Evolutionary conservation across 2,113 vertebrate genomes (phyloP), one percentile per base, ranked within the genome.

Genomic region (Lepisosteus osseus): DNA sequence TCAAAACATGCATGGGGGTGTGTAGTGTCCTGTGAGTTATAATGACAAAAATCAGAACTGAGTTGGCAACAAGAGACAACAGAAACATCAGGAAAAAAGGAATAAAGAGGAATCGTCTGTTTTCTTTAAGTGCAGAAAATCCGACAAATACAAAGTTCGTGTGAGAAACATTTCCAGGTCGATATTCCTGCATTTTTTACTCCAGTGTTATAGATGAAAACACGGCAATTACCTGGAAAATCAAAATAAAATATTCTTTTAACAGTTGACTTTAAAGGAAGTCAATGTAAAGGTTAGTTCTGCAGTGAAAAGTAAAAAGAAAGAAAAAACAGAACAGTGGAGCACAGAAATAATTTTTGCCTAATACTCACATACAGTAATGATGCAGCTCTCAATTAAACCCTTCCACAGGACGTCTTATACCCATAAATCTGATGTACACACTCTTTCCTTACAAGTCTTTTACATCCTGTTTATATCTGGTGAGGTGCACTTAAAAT

Each of bases 1-100:
- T 82, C 57, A 89, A 82, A 7, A 74, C 57, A 56, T 78, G 86
- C 83, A 76, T 86, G 63, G 81, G 88, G 54, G 82, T 74, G 12
- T 84, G 85, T 11, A 81, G 67, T 61, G 68, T 41, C 8, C 17
- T 68, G 9, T 72, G 54, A 17, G 79, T 63, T 59, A 72, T 65
- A 51, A 81, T 77, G 42, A 79, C 14, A 73, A 67, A 79, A 3
- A 79, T 43, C 6, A 79, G 41, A 12, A 73, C 42, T 13, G 67
- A 67, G 43, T 79, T 79, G 63, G 54, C 74, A 71, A 54, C 59
- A 14, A 75, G 0, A n/a, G 77, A 70, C 41, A 81, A 15, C 67
- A 77, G 5, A 76, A 77, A 81, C 61, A 78, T 67, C 3, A 78
- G 12, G 11, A 74, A 65, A 71, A 70, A 72, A 42, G 70, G 57